Percentiles rank a stretch among this genome's conserved stretches.
These are phyloP conservation scores for Amorpha juglandis DNA, from an alignment of 2,888 invertebrate species.

Conservation along the genomic window DNA sequence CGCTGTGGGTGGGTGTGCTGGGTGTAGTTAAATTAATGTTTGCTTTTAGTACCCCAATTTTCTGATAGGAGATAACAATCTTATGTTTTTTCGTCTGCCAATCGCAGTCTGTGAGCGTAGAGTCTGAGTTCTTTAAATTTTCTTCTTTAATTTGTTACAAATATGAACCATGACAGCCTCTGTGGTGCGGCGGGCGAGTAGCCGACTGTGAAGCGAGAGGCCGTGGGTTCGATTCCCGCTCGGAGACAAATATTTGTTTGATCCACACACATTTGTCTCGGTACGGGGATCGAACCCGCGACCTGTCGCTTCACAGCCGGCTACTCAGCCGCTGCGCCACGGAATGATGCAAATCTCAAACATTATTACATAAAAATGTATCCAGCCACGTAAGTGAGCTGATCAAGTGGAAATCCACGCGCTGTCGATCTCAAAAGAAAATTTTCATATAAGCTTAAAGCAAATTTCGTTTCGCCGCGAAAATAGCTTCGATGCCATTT, in stretches of 20 bases:
- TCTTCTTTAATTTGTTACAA: too few relatives aligned
- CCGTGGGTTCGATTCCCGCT: too few relatives aligned
- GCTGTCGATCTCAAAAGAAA: constrained; percentile 24
- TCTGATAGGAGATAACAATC: constrained; percentile 2
- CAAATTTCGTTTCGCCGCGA: constrained; percentile 66
- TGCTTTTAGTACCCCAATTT: constrained; percentile 8
- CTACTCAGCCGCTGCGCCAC: too few relatives aligned
- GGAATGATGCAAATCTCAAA: neutral
- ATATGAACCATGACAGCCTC: too few relatives aligned
- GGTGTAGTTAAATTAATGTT: constrained; percentile 8
- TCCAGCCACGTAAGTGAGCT: neutral
- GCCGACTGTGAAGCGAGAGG: too few relatives aligned
- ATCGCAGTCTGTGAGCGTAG: neutral
- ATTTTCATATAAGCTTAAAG: constrained; percentile 57
- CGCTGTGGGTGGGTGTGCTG: neutral
- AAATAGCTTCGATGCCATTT: constrained; percentile 61
- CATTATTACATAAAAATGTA: neutral
- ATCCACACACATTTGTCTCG: too few relatives aligned
- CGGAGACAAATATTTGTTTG: too few relatives aligned
- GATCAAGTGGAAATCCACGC: neutral
- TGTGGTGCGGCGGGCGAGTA: too few relatives aligned
- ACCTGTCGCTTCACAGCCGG: too few relatives aligned
- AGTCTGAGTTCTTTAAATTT: neutral
- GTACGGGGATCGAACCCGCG: too few relatives aligned
- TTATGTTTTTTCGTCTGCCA: neutral